These are phyloP conservation scores for Porites evermanni DNA, from an alignment of 92 coral and sea anemone genomes.

Conservation along the genomic window DNA sequence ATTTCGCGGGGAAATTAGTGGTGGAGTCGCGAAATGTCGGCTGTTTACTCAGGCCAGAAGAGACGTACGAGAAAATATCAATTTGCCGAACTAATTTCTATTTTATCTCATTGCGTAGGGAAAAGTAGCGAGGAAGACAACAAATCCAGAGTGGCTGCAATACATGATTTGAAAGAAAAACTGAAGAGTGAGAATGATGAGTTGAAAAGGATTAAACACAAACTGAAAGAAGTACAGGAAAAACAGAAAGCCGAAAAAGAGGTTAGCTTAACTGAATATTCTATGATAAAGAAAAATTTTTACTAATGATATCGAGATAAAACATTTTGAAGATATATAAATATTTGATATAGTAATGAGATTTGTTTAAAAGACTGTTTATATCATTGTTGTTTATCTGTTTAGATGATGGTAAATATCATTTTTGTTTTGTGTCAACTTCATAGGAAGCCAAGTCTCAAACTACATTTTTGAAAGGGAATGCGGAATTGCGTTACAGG, in stretches of 20 bases:
- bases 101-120: constrained; percentile 48
- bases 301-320: not conserved
- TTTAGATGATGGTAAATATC: not conserved
- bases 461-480: constrained; percentile 94
- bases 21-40: too few species aligned
- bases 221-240: constrained; percentile 92
- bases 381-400: too few species aligned
- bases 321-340: not conserved
- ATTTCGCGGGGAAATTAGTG: too few species aligned
- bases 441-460: constrained; percentile 92
- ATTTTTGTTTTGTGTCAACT: not conserved
- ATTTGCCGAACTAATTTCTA: not conserved
- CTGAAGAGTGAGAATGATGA: constrained; percentile 94
- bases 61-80: too few species aligned
- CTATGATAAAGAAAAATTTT: not conserved
- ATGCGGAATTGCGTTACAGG: constrained; percentile 91
- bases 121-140: constrained; percentile 93
- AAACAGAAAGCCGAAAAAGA: constrained; percentile 98
- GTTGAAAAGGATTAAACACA: constrained; percentile 92
- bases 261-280: constrained; percentile 42
- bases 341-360: too few species aligned
- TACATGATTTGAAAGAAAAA: constrained; percentile 96
- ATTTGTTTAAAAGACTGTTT: too few species aligned
- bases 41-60: too few species aligned
- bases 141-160: constrained; percentile 82